Evolutionary conservation across 2,888 invertebrate species (phyloP), one percentile per base, ranked within the genome.

Genomic region (Drosophila affinis): DNA sequence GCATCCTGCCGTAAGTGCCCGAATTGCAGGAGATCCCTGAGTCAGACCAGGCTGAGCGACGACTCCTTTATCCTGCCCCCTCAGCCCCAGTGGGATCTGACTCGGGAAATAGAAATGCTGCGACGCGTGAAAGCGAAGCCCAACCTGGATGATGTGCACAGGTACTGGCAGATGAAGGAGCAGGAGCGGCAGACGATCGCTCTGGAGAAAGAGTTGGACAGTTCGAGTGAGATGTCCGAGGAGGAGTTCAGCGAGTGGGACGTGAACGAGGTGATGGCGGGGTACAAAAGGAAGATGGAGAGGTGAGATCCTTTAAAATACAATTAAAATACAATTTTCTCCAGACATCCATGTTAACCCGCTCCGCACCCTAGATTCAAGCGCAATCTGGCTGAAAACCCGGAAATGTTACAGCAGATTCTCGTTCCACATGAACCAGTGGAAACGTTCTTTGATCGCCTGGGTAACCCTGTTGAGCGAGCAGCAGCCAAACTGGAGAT

Each of bases 401-500:
- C 18, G 52, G 39, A 18, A 4, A 6, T 21, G 9, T 9, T 10
- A n/a, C 12, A n/a, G 9, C 21, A n/a, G 9, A 14, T 9, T n/a
- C 32, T n/a, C 12, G 9, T 44, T 18, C 14, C 27, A 3, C 29
- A 7, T 2, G 29, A 29, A 29, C n/a, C 27, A 2, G 27, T n/a
- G 7, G 39, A 48, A 29, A 49, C 64, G 3, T 85, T 81, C 39
- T 72, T 70, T 4, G 29, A 71, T 2, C 64, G 74, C 21, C 69
- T 90, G 17, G 51, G 71, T 0, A 12, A n/a, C 3, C 3, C 10
- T 63, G 6, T 29, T 89, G 48, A 53, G 44, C 32, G 44, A 45
- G 2, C 62, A 72, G 46, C 47, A 58, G 17, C 77, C 77, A 3
- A 79, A 81, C 59, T 90, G 90, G 90, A 86, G 86, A 65, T 86